Evolutionary conservation across 2,888 invertebrate genomes (phyloP).

Genomic region (Oxyscelio sp.): DNA sequence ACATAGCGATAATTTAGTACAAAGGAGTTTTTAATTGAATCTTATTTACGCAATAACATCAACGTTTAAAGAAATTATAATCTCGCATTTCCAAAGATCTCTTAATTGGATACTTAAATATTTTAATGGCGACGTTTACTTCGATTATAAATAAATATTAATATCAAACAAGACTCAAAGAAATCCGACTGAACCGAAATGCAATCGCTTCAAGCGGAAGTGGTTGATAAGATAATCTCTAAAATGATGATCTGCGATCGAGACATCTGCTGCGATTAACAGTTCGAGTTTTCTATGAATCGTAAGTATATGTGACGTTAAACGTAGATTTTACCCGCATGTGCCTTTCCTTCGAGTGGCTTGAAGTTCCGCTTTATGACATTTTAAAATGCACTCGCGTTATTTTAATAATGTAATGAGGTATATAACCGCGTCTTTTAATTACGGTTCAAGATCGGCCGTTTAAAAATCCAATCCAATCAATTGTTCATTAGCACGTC

Average conservation of each 20-base stretch:
- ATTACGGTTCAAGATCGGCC: conserved; percentile 28
- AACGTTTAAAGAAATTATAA: conserved; percentile 14
- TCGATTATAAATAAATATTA: neutral
- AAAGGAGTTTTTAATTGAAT: conserved; percentile 25
- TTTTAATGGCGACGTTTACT: neutral
- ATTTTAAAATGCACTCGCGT: conserved; percentile 28
- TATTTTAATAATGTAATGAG: conserved; percentile 23
- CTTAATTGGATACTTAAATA: neutral
- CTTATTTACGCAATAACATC: conserved; percentile 5
- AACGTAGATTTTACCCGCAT: conserved; percentile 62
- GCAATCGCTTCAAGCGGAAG: conserved; percentile 47
- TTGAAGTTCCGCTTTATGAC: conserved; percentile 35
- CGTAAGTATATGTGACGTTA: conserved; percentile 40
- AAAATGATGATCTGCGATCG: conserved; percentile 55
- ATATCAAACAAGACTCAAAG: conserved; percentile 6
- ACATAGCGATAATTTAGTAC: neutral
- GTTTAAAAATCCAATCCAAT: neutral
- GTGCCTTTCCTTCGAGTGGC: conserved; percentile 12
- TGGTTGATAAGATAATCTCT: conserved; percentile 61
- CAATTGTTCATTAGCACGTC: conserved; percentile 21
- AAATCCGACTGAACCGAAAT: conserved; percentile 18
- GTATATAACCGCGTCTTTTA: neutral
- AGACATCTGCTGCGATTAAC: conserved; percentile 58
- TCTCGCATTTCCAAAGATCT: conserved; percentile 4
- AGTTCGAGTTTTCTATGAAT: conserved; percentile 59